phyloP scores from a whole-genome alignment of 2,113 vertebrate genomes.

The Nicator chloris region DNA sequence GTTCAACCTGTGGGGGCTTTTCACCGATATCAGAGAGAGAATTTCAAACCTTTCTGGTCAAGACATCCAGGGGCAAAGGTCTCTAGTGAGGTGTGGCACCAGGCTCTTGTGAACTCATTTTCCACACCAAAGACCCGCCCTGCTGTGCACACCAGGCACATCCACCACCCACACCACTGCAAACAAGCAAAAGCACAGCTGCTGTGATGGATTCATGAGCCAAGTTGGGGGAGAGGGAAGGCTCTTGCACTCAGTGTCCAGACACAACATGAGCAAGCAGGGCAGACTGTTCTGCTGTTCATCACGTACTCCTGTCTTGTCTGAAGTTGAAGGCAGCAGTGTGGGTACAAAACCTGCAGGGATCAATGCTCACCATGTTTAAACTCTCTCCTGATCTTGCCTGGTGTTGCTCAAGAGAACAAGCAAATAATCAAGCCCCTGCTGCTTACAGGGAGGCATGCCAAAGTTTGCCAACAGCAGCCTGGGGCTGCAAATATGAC shows the following conservation, averaged over 20 bases:
- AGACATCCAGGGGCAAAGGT: neutral
- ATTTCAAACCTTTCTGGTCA: neutral
- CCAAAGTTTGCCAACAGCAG: neutral
- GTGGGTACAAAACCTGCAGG: neutral
- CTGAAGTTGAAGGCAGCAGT: neutral
- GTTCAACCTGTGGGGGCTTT: neutral
- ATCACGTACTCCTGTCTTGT: neutral
- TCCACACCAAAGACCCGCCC: neutral
- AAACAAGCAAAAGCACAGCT: neutral
- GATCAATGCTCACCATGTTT: neutral
- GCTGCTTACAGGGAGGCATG: neutral
- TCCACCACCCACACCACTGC: rapidly evolving
- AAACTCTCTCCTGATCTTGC: neutral
- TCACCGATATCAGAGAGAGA: neutral
- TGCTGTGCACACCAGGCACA: rapidly evolving
- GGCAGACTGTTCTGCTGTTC: neutral
- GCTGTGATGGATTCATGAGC: rapidly evolving
- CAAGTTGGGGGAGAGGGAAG: neutral
- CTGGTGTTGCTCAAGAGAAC: neutral
- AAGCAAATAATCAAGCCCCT: neutral
- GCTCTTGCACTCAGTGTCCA: neutral
- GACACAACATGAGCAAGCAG: neutral
- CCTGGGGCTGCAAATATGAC: neutral
- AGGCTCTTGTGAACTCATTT: neutral
- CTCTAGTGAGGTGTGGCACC: neutral